Conservation (phyloP, 92 coral and sea anemone genomes). For the Galaxea fascicularis region DNA sequence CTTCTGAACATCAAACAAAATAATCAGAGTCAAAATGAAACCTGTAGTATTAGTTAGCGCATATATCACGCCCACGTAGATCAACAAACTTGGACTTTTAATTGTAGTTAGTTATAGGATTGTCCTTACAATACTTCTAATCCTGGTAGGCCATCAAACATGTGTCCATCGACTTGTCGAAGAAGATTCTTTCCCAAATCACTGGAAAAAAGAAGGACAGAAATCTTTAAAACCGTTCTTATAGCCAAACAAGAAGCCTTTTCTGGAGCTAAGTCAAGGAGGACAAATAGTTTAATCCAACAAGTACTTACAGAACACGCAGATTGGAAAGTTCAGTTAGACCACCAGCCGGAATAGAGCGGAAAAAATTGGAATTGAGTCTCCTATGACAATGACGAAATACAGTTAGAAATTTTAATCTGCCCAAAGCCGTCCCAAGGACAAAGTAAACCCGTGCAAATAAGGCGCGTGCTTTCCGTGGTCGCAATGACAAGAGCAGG, state of each 20-base stretch:
- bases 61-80: too few species aligned
- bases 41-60: background rate
- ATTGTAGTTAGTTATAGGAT: too few species aligned
- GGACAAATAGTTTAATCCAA: background rate
- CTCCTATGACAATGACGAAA: background rate
- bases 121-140: conserved; percentile 23
- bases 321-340: background rate
- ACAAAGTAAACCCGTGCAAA: too few species aligned
- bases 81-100: too few species aligned
- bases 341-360: background rate
- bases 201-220: background rate
- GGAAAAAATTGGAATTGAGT: conserved; percentile 29
- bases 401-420: too few species aligned
- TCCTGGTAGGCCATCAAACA: background rate
- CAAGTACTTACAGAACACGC: conserved; percentile 9
- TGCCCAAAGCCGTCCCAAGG: too few species aligned
- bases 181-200: conserved; percentile 29
- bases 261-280: too few species aligned
- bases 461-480: too few species aligned
- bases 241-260: too few species aligned
- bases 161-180: background rate
- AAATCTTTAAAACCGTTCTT: too few species aligned
- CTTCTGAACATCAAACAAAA: conserved; percentile 1
- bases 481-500: too few species aligned
- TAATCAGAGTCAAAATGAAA: background rate